Conservation (phyloP, 1,140 invertebrate genomes). For the Drosophila rufa region DNA sequence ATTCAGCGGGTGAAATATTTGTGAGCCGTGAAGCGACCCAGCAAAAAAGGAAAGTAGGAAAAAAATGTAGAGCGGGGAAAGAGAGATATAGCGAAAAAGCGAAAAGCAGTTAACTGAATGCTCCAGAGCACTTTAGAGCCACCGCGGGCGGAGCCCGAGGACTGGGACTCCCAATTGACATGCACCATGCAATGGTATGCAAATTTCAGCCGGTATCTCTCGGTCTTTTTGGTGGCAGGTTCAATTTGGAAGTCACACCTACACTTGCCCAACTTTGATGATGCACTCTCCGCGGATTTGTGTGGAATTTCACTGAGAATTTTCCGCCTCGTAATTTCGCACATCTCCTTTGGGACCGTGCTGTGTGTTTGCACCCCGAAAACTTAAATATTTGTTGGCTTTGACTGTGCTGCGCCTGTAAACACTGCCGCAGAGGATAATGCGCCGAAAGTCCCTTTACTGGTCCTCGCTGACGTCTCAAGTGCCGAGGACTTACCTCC, state of each 20-base stretch:
- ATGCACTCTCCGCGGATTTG: conserved; percentile 43
- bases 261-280: conserved; percentile 59
- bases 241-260: conserved; percentile 73
- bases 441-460: conserved; percentile 44
- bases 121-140: conserved; percentile 55
- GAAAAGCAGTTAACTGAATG: conserved; percentile 53
- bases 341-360: conserved; percentile 2
- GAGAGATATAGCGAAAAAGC: not conserved
- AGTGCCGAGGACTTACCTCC: conserved; percentile 50
- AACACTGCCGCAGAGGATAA: conserved; percentile 47
- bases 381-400: conserved; percentile 64
- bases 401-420: conserved; percentile 30
- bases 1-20: conserved; percentile 76
- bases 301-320: conserved; percentile 30
- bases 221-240: conserved; percentile 58
- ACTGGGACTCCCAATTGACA: conserved; percentile 60
- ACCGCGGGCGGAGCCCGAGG: conserved; percentile 14
- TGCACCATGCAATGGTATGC: conserved; percentile 68
- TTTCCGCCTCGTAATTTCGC: conserved; percentile 22
- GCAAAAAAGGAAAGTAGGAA: not conserved
- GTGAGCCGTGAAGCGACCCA: conserved; percentile 53
- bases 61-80: not conserved
- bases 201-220: conserved; percentile 51
- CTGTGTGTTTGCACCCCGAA: not conserved
- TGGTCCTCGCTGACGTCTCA: conserved; percentile 57